Evolutionary conservation across 2,113 vertebrate species (phyloP), one percentile per base, ranked within the genome.

Genomic region (Phoxinus phoxinus): DNA sequence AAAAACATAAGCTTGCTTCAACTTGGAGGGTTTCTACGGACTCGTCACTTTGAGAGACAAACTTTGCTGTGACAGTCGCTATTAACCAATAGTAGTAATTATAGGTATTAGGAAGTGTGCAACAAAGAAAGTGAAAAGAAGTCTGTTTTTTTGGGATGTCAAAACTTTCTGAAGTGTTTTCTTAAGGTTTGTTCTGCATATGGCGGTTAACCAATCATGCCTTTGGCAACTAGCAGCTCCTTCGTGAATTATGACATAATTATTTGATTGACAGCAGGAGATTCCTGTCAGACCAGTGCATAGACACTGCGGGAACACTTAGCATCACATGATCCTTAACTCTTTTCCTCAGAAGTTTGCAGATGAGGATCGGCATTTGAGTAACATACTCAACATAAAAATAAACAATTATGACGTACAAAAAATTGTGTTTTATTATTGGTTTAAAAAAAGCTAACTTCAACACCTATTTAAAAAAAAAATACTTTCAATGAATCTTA

Each of bases 231-330:
- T n/a, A 53, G 41, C 56, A 78, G 25, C 44, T 25, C 35, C 19
- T 84, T 84, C 81, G 21, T 44, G 15, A 67, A 61, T 15, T 7
- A 76, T 74, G 59, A 37, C 76, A 88, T 85, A 56, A 61, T 81
- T 56, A 61, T 81, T 87, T 78, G 83, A 35, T 41, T 87, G 83
- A 83, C 86, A 85, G 84, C 78, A 85, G 78, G 75, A 30, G 73
- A 78, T 80, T 56, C 79, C 35, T 73, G 78, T 78, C 73, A 32
- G 69, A 85, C 74, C 37, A 83, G 84, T 69, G 69, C 41, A 15
- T n/a, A 9, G 30, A 69, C 65, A 73, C 67, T 48, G 76, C n/a
- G 23, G 1, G 25, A 78, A 44, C 6, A 6, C 0, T 79, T 41
- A 59, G 1, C 32, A 79, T 58, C 35, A 58, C 37, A 41, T 41